Percentiles rank a stretch among this genome's conserved stretches.
Evolutionary conservation across 2,888 invertebrate genomes (phyloP).

Genomic region (Lepidochitona cinerea): DNA sequence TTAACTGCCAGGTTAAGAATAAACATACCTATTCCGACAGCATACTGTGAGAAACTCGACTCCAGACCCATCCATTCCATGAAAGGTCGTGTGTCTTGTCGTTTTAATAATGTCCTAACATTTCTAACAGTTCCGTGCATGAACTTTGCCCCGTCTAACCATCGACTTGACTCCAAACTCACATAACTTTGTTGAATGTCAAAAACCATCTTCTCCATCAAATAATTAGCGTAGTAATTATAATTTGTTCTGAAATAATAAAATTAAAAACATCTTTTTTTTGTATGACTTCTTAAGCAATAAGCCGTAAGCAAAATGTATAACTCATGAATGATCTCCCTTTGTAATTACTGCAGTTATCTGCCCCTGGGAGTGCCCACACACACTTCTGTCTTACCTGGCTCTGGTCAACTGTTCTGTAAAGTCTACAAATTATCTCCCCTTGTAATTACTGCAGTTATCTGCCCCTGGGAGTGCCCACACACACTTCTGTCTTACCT

Average conservation of each 20-base stretch:
- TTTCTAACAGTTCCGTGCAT: conserved; percentile 51
- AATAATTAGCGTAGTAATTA: conserved; percentile 50
- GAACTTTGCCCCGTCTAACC: conserved; percentile 62
- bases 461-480: no score
- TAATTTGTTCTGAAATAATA: conserved; percentile 53
- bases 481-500: conserved; percentile 49
- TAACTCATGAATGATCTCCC: no score
- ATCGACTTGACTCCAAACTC: conserved; percentile 59
- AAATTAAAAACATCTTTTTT: no score
- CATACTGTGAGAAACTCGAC: conserved; percentile 55
- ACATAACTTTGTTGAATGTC: conserved; percentile 59
- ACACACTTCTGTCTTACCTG: conserved; percentile 47
- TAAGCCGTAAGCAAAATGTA: no score
- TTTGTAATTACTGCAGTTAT: no score
- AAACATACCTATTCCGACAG: conserved; percentile 45
- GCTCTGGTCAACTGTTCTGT: conserved; percentile 44
- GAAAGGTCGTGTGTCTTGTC: conserved; percentile 53
- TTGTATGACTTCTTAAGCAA: no score
- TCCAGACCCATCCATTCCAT: conserved; percentile 64
- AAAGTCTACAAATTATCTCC: no score
- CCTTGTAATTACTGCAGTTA: no score
- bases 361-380: no score
- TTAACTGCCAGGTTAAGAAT: no score
- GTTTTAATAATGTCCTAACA: conserved; percentile 36
- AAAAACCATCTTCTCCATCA: conserved; percentile 53